These are phyloP conservation scores for Betta splendens DNA, from an alignment of 2,797 vertebrate genomes.

Conservation along the genomic window DNA sequence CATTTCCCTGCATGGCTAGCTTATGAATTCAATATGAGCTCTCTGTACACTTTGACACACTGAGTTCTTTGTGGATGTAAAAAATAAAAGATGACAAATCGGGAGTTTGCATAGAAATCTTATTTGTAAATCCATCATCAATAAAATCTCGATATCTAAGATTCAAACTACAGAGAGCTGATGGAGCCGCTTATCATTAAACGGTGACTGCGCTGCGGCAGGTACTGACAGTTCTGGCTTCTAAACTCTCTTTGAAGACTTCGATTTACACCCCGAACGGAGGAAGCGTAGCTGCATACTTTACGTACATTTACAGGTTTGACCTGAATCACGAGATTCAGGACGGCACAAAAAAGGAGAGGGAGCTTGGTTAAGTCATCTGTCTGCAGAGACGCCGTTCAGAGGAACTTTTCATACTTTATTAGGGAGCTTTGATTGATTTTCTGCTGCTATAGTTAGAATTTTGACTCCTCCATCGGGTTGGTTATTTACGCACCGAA, in stretches of 20 bases:
- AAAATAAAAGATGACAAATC: slow-evolving; percentile 27
- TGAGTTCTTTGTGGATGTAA: slow-evolving; percentile 44
- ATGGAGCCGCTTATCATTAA: slow-evolving; percentile 21
- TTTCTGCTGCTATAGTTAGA: too few relatives aligned
- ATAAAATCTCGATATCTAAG: slow-evolving; percentile 25
- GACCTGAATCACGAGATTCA: slow-evolving; percentile 2
- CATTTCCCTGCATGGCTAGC: slow-evolving; percentile 38
- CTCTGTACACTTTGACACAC: slow-evolving; percentile 42
- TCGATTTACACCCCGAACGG: slow-evolving; percentile 6
- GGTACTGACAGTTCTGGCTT: slow-evolving; percentile 12
- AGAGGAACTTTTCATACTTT: too few relatives aligned
- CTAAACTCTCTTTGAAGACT: slow-evolving; percentile 23
- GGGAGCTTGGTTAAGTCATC: not conserved
- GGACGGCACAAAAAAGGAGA: not conserved
- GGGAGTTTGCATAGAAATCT: slow-evolving; percentile 30
- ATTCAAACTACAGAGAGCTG: slow-evolving; percentile 6
- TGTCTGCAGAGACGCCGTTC: not conserved
- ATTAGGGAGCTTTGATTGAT: too few relatives aligned
- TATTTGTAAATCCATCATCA: slow-evolving; percentile 25
- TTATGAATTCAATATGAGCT: slow-evolving; percentile 67
- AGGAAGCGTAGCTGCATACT: not conserved
- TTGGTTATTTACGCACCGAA: too few relatives aligned
- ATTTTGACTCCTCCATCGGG: too few relatives aligned
- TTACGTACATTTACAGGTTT: slow-evolving; percentile 6
- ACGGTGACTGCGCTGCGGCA: slow-evolving; percentile 3